phyloP scores from a whole-genome alignment of 2,113 vertebrate genomes.

The cattle (Bos taurus) region ARS-UCD2.0 NC_037328.1:137955001-137955500 shows the following conservation, averaged over 20 bases:
- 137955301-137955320: not conserved
- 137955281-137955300: not conserved
- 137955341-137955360: conserved; percentile 3
- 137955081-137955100: not conserved
- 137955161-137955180: conserved; percentile 5
- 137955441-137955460: not conserved
- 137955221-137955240: not conserved
- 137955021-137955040: not conserved
- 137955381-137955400: not conserved
- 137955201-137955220: not conserved
- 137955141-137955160: not conserved
- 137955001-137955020: not conserved
- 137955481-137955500: not conserved
- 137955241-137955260: not conserved
- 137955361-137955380: not conserved
- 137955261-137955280: not conserved
- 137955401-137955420: not conserved
- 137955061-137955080: not conserved
- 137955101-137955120: not conserved
- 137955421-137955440: not conserved
- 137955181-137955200: not conserved
- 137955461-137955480: not conserved
- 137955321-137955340: conserved; percentile 1
- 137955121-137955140: not conserved
- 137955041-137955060: not conserved